These are phyloP conservation scores for Amblyjoppa fuscipennis DNA, from an alignment of 2,888 invertebrate genomes.

Conservation along the genomic window DNA sequence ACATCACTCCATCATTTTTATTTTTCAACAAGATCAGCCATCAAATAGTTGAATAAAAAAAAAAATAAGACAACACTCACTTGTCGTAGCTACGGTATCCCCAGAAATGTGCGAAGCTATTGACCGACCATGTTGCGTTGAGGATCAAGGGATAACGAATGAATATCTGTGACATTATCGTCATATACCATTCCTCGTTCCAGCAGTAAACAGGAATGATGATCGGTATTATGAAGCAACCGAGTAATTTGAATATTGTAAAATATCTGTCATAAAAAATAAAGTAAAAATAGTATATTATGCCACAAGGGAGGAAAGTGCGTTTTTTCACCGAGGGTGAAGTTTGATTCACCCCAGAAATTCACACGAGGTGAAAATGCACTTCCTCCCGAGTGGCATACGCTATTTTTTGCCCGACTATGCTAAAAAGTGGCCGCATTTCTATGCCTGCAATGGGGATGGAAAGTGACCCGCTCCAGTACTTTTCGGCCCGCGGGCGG, in stretches of 20 bases:
- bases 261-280: slow-evolving; percentile 84
- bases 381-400: too few relatives aligned
- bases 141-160: slow-evolving; percentile 86
- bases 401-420: too few relatives aligned
- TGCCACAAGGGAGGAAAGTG: too few relatives aligned
- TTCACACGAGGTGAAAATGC: too few relatives aligned
- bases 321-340: too few relatives aligned
- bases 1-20: not conserved
- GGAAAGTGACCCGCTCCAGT: too few relatives aligned
- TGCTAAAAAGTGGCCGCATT: too few relatives aligned
- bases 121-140: slow-evolving; percentile 88
- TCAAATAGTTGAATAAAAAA: not conserved
- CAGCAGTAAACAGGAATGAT: slow-evolving; percentile 87
- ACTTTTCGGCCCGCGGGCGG: too few relatives aligned
- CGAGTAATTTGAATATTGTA: slow-evolving; percentile 85
- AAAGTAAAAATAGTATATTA: not conserved
- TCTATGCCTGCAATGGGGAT: too few relatives aligned
- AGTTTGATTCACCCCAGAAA: too few relatives aligned
- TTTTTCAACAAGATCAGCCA: not conserved
- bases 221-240: slow-evolving; percentile 87
- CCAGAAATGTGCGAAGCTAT: slow-evolving; percentile 87
- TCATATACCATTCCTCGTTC: slow-evolving; percentile 86
- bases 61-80: slow-evolving; percentile 72
- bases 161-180: slow-evolving; percentile 85
- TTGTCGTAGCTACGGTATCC: slow-evolving; percentile 80